phyloP scores from a whole-genome alignment of 2,113 vertebrate species.

The Stigmatopora argus region DNA sequence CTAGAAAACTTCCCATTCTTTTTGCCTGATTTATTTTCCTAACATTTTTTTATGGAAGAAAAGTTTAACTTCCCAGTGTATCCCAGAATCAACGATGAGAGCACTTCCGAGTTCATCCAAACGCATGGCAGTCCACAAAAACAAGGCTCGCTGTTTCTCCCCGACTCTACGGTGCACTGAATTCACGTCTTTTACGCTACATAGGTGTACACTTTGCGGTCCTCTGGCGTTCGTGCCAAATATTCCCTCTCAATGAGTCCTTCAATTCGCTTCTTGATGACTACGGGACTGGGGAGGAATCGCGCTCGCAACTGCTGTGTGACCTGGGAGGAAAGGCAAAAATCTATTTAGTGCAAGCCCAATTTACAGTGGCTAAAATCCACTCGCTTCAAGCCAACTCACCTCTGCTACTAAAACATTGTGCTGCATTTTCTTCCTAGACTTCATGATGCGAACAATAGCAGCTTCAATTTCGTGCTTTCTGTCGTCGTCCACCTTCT shows the following conservation, averaged over 20 bases:
- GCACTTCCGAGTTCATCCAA: constrained; percentile 64
- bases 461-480: constrained; percentile 99
- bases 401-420: constrained; percentile 99
- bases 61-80: constrained; percentile 68
- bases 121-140: constrained; percentile 57
- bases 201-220: constrained; percentile 99
- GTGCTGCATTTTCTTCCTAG: constrained; percentile 99
- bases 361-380: background rate
- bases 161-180: constrained; percentile 46
- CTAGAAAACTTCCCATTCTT: constrained; percentile 55
- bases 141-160: constrained; percentile 55
- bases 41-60: constrained; percentile 66
- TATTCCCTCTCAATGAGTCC: constrained; percentile 99
- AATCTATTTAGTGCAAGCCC: constrained; percentile 4
- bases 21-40: constrained; percentile 30
- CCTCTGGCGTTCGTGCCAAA: constrained; percentile 98
- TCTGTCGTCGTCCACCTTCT: constrained; percentile 98
- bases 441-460: constrained; percentile 99
- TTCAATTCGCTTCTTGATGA: constrained; percentile 99
- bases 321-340: constrained; percentile 73
- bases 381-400: constrained; percentile 13
- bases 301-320: constrained; percentile 96
- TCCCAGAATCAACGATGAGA: constrained; percentile 65
- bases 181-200: constrained; percentile 85
- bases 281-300: constrained; percentile 98